These are phyloP conservation scores for Pygmarrhopalites habei DNA, from an alignment of 1,140 invertebrate species.

Conservation along the genomic window DNA sequence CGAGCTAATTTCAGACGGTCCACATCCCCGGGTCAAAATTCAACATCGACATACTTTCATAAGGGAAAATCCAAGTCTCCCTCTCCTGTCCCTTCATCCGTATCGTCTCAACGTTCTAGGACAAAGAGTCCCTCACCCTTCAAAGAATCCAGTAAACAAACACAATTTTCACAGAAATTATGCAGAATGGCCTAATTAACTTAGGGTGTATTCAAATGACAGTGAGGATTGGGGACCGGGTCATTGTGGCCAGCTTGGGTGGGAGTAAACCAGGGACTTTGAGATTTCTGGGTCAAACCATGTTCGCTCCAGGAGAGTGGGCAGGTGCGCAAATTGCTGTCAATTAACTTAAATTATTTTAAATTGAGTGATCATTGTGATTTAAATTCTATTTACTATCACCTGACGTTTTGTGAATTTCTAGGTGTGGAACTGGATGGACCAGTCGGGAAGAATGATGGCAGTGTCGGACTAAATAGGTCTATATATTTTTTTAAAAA, in stretches of 20 bases:
- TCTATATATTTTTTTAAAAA: too few species aligned
- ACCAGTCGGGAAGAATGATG: constrained; percentile 89
- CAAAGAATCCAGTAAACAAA: too few species aligned
- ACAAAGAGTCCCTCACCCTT: too few species aligned
- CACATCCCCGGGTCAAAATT: constrained; percentile 35
- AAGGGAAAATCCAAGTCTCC: constrained; percentile 23
- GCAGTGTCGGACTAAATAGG: constrained; percentile 68
- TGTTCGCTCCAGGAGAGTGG: constrained; percentile 78
- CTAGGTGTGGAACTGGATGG: constrained; percentile 93
- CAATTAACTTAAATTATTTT: too few species aligned
- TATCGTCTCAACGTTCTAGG: constrained; percentile 7
- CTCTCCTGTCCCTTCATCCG: constrained; percentile 13
- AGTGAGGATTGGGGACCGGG: constrained; percentile 62
- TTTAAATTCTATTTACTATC: too few species aligned
- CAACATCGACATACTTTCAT: too few species aligned
- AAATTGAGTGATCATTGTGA: too few species aligned
- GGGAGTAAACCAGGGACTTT: constrained; percentile 79
- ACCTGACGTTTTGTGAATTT: too few species aligned
- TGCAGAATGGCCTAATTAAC: too few species aligned
- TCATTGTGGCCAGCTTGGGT: constrained; percentile 77
- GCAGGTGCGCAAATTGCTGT: too few species aligned
- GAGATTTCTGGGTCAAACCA: constrained; percentile 60
- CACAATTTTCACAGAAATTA: too few species aligned
- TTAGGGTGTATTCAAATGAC: constrained; percentile 11
- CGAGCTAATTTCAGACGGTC: background rate